These are phyloP conservation scores for Turnix velox DNA, from an alignment of 2,113 vertebrate species.

Conservation along the genomic window DNA sequence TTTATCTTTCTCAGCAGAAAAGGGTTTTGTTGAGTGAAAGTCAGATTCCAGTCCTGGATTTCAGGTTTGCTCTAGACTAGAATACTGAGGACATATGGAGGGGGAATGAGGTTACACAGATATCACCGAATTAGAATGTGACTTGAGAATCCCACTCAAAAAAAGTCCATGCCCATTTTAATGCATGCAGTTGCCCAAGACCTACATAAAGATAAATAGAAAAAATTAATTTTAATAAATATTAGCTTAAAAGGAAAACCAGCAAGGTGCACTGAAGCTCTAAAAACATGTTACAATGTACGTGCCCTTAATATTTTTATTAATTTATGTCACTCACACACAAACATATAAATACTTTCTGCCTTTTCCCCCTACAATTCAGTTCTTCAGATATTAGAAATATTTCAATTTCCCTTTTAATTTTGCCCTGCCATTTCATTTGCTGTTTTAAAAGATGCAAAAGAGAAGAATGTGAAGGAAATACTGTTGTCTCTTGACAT, in stretches of 20 bases:
- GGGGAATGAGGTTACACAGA: not conserved
- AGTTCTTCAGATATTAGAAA: not conserved
- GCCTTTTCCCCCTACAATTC: not conserved
- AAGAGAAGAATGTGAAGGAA: not conserved
- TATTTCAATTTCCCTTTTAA: not conserved
- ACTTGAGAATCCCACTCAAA: not conserved
- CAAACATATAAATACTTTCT: not conserved
- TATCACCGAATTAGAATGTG: not conserved
- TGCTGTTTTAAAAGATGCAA: not conserved
- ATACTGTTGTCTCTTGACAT: not conserved
- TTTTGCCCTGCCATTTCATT: not conserved
- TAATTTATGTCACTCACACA: not conserved
- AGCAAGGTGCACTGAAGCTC: not conserved
- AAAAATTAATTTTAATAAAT: not conserved
- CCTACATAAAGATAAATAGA: not conserved
- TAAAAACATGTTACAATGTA: not conserved
- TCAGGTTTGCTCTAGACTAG: not conserved
- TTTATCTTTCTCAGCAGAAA: slow-evolving; percentile 35
- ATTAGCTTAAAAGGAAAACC: not conserved
- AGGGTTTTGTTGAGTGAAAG: slow-evolving; percentile 28
- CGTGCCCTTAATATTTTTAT: not conserved
- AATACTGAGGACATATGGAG: not conserved
- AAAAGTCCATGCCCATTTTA: not conserved
- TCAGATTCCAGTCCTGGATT: not conserved
- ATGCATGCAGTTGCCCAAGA: not conserved